Evolutionary conservation across 2,888 invertebrate genomes (phyloP), one percentile per base, ranked within the genome.

Genomic region (Cataglyphis albicans): DNA sequence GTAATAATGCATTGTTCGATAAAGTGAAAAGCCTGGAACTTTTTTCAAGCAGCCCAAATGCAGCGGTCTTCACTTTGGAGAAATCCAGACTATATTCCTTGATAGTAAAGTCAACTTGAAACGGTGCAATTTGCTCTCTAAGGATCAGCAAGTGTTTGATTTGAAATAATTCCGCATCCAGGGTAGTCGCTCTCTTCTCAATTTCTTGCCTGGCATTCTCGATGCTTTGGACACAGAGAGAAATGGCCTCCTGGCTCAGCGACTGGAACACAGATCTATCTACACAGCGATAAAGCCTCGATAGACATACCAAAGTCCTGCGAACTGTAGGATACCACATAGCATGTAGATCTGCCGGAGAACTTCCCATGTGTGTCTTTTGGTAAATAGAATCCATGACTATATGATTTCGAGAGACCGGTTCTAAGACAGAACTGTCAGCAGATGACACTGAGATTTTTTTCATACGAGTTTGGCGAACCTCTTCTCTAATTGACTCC

Each of bases 261-360:
- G 99, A 98, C 95, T 99, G 99, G 95, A 99, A 99, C 35, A 99
- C 99, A 73, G 98, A 97, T 88, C 97, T 97, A 95, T 99, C 99
- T 12, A 99, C 96, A 93, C 99, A 99, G 73, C 99, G 96, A 94
- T 97, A 98, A 0, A 99, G 96, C 84, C 99, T 97, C 0, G 99
- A 99, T 4, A 99, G 95, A 86, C 99, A 99, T 29, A 99, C 98
- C 25, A 99, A 95, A 0, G 99, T 99, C 64, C 99, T 96, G 25
- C 99, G 96, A 0, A 99, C 99, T 0, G 98, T 99, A 0, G 99
- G 99, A 95, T 99, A 99, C 99, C 99, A 99, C 99, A 99, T 99
- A 38, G 99, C 99, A 95, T 99, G 99, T 48, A 99, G 95, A 95
- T 99, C 99, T 0, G 99, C 98, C 0, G 99, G 98, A 0, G 98